Evolutionary conservation across 2,113 vertebrate species (phyloP).

Genomic region (Eptesicus fuscus): DNA sequence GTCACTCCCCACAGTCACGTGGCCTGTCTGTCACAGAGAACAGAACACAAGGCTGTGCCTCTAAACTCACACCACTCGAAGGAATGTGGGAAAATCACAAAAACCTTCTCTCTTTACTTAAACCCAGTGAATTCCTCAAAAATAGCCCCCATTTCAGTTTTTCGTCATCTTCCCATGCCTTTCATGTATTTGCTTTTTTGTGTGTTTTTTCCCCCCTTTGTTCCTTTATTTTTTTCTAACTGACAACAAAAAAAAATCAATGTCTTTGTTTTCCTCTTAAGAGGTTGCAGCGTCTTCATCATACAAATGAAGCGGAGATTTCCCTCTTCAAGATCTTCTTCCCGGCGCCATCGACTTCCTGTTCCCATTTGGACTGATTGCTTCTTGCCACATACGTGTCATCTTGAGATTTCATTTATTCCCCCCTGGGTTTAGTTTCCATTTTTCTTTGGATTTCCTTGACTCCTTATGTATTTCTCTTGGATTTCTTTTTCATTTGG

Average conservation of each 20-base stretch:
- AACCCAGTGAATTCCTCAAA: neutral
- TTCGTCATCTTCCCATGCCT: neutral
- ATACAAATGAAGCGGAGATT: neutral
- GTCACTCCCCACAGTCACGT: fast-evolving
- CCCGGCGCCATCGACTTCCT: neutral
- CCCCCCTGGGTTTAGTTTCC: neutral
- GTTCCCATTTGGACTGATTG: neutral
- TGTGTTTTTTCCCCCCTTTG: neutral
- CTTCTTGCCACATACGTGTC: neutral
- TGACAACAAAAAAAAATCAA: neutral
- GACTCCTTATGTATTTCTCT: conserved; percentile 31
- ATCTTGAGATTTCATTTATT: conserved; percentile 19
- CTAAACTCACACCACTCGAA: neutral
- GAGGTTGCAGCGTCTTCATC: neutral
- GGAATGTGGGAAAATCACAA: neutral
- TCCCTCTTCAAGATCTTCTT: neutral
- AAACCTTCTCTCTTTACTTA: neutral
- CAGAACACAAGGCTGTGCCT: neutral
- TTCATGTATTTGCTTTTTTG: neutral
- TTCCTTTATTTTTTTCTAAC: neutral
- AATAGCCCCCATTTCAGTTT: neutral
- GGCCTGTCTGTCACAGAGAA: neutral
- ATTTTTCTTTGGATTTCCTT: conserved; percentile 27
- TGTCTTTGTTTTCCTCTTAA: neutral
- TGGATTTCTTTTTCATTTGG: conserved; percentile 62